Evolutionary conservation across 2,113 vertebrate species (phyloP).

Genomic region (Marmota monax): DNA sequence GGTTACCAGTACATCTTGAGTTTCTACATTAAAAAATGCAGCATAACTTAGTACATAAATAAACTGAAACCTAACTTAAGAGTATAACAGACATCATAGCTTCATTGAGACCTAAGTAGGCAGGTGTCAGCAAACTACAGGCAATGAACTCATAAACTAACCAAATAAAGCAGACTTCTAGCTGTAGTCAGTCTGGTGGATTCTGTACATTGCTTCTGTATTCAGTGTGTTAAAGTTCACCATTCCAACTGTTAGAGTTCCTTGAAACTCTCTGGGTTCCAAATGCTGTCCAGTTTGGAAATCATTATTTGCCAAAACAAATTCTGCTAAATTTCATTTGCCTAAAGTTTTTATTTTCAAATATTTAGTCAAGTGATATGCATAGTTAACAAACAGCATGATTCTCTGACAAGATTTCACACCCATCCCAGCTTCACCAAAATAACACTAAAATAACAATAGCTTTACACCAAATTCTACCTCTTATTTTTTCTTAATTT

Average conservation of each 20-base stretch:
- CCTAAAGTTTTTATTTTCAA: not conserved
- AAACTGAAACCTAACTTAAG: not conserved
- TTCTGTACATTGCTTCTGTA: not conserved
- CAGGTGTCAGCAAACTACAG: not conserved
- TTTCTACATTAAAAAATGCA: not conserved
- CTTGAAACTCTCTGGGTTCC: not conserved
- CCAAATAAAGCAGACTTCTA: not conserved
- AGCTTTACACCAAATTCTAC: not conserved
- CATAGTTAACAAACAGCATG: not conserved
- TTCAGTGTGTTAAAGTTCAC: not conserved
- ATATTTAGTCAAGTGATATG: too few species aligned
- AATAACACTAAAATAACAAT: too few species aligned
- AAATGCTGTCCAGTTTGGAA: not conserved
- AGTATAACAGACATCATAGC: not conserved
- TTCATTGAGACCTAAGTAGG: not conserved
- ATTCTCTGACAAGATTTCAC: not conserved
- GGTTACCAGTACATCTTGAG: not conserved
- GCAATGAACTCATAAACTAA: not conserved
- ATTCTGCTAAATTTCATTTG: not conserved
- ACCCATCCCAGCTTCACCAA: too few species aligned
- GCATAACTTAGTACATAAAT: not conserved
- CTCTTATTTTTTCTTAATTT: not conserved
- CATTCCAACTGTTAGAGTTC: not conserved
- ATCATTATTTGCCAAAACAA: not conserved
- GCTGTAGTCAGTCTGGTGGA: not conserved